Base-by-base conservation (phyloP, 2,113 vertebrate species). In the Corythaixoides concolor region DNA sequence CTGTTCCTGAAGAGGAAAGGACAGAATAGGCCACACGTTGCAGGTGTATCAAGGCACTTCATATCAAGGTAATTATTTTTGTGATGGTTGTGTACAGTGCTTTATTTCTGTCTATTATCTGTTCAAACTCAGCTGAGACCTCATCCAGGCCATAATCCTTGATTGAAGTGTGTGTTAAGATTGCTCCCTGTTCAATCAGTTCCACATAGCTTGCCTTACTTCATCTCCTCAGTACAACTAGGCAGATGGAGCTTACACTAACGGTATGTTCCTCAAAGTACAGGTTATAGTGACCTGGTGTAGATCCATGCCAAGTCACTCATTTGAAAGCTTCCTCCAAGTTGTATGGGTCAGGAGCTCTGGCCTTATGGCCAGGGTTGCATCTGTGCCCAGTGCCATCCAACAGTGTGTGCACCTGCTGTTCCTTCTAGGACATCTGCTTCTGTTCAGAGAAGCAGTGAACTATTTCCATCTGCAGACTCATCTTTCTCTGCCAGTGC, bases 201-300 rank as follows among this genome's bases (percentile, higher is more conserved):
- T 89, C 82, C 2, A 3, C 9, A 9, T 18, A 85, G 66, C 39
- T 85, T 66, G 58, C 45, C 62, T 88, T 52, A 23, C 12, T 82
- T 85, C 39, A 37, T 35, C 70, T 85, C 15, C 74, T 82, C 82
- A 49, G 88, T 35, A 68, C 56, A 75, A 28, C 49, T 11, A 37
- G 43, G 47, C 79, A 89, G 59, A 60, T 43, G 35, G 37, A 89
- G 83, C 70, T 90, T 89, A 63, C 43, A 22, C 14, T 89, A 90
- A 84, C 67, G 60, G 62, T 33, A 39, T 3, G 47, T 72, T 90
- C 35, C 52, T 91, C 81, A 82, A 89, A 91, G 53, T 49, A 76
- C 66, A 49, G 84, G 81, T 96, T 94, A 82, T 45, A 68, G 74
- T 73, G 81, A 95, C 91, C 89, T 60, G n/a, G 23, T 85, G 35